phyloP scores from a whole-genome alignment of 64 coral and sea anemone species.

The Stichodactyla helianthus region DNA sequence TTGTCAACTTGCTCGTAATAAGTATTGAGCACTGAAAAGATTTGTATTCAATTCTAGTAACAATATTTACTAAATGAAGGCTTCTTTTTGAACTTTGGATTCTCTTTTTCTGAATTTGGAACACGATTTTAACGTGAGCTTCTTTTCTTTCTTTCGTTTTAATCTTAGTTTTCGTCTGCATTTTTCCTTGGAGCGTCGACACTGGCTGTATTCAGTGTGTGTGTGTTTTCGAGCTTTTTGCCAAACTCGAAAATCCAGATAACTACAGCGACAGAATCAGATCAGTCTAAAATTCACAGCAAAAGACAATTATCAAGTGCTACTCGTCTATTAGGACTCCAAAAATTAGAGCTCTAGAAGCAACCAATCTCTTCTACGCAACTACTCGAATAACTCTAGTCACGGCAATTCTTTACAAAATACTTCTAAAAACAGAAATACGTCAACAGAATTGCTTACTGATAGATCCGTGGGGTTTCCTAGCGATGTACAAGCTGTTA shows the following conservation, averaged over 20 bases:
- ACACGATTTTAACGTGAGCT: not conserved
- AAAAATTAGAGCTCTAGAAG: too few relatives aligned
- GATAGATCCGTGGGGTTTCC: not conserved
- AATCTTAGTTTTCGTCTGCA: not conserved
- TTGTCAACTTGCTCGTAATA: not conserved
- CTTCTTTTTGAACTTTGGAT: not conserved
- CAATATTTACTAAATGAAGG: not conserved
- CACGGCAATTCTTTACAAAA: not conserved
- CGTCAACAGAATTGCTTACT: not conserved
- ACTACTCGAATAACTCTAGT: not conserved
- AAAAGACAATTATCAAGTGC: too few relatives aligned
- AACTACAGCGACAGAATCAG: too few relatives aligned
- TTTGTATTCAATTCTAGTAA: not conserved
- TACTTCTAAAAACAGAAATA: not conserved
- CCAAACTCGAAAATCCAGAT: too few relatives aligned
- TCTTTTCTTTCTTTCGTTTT: not conserved
- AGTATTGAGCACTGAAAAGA: not conserved
- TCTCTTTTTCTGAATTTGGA: not conserved
- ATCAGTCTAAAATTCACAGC: too few relatives aligned
- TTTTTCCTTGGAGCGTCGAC: not conserved
- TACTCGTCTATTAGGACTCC: too few relatives aligned
- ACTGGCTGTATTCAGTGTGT: too few relatives aligned
- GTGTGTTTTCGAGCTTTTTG: too few relatives aligned
- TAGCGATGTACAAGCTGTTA: not conserved
- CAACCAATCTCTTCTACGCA: too few relatives aligned